These are phyloP conservation scores for Brachionus sp. DNA, from an alignment of 1,140 invertebrate genomes.

Conservation along the genomic window DNA sequence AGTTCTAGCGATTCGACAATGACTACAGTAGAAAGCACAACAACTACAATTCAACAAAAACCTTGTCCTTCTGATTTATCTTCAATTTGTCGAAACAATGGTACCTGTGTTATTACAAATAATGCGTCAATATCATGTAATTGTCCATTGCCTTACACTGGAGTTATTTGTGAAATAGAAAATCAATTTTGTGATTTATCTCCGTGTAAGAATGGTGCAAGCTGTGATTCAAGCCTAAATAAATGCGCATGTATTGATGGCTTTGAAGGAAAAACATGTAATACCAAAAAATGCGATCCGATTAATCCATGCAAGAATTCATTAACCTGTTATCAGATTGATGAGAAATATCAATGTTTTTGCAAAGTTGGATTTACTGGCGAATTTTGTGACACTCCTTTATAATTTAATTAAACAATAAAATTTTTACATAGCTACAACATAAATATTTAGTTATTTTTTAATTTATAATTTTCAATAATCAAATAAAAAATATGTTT, in stretches of 20 bases:
- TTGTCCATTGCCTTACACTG: slow-evolving; percentile 1
- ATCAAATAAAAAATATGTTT: not conserved
- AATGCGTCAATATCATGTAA: not conserved
- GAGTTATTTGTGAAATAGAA: not conserved
- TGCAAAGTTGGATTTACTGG: not conserved
- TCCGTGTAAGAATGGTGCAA: slow-evolving; percentile 37
- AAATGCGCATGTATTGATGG: not conserved
- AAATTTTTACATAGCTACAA: not conserved
- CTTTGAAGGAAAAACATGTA: not conserved
- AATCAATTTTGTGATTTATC: not conserved
- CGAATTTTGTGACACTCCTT: not conserved
- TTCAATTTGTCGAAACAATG: not conserved
- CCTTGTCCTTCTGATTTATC: not conserved
- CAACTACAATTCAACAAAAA: not conserved
- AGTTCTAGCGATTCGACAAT: not conserved
- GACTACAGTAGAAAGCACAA: not conserved
- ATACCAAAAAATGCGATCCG: not conserved
- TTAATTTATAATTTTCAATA: not conserved
- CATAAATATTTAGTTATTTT: not conserved
- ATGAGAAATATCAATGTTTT: not conserved
- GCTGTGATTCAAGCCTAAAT: not conserved
- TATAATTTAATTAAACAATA: not conserved
- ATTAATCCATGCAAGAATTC: not conserved
- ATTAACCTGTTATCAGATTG: not conserved
- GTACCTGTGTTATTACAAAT: slow-evolving; percentile 3